Percentiles rank a stretch among this genome's conserved stretches.
These are phyloP conservation scores for Istiophorus platypterus DNA, from an alignment of 2,113 vertebrate species.

Conservation along the genomic window DNA sequence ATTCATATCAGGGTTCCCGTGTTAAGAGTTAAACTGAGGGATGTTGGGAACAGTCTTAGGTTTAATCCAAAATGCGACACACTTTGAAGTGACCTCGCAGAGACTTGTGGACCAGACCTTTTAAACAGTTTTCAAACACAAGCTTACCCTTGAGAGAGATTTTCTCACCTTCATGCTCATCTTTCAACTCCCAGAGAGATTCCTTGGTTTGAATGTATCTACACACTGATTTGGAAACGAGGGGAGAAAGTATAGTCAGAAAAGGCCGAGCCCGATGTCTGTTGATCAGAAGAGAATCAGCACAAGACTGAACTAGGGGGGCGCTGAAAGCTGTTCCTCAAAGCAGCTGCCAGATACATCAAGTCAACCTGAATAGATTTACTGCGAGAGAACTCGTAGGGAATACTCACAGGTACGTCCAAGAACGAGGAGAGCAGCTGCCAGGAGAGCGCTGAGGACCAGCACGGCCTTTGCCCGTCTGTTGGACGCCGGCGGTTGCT, in stretches of 20 bases:
- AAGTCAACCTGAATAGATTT: too few relatives aligned
- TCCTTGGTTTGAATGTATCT: background rate
- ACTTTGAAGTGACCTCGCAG: background rate
- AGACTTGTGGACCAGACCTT: background rate
- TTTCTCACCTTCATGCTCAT: background rate
- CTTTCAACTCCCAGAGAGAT: background rate
- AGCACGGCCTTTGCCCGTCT: constrained; percentile 17
- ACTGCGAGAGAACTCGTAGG: accelerated
- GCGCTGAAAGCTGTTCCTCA: too few relatives aligned
- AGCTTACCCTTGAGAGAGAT: constrained; percentile 30
- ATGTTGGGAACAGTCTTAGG: background rate
- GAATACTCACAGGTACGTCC: constrained; percentile 19
- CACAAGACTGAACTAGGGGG: too few relatives aligned
- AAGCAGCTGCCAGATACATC: too few relatives aligned
- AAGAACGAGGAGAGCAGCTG: constrained; percentile 8
- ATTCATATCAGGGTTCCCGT: background rate
- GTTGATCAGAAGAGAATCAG: too few relatives aligned
- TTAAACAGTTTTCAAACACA: background rate
- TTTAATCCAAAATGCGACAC: background rate
- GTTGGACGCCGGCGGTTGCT: too few relatives aligned
- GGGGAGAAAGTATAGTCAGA: background rate
- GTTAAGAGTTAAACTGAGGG: background rate
- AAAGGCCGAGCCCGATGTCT: background rate
- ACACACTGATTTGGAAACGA: background rate
- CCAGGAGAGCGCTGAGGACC: constrained; percentile 36